These are phyloP conservation scores for Dyspetes luteomarginatus DNA, from an alignment of 2,888 invertebrate genomes.

Conservation along the genomic window DNA sequence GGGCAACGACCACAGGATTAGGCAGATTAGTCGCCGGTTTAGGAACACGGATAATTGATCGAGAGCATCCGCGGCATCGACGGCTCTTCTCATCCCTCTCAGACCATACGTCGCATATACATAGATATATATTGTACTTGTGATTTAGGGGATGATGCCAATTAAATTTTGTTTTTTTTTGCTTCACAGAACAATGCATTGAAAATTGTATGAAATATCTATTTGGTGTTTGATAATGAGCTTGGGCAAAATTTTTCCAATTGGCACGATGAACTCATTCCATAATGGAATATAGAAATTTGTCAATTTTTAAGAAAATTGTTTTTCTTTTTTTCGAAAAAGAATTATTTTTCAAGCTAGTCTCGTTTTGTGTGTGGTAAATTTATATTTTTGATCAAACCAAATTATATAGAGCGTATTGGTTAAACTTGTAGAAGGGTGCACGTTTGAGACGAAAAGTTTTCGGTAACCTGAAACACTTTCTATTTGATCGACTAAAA, in stretches of 20 bases:
- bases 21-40: slow-evolving; percentile 81
- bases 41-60: slow-evolving; percentile 79
- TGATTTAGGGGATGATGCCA: slow-evolving; percentile 31
- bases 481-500: slow-evolving; percentile 80
- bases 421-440: slow-evolving; percentile 14
- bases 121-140: slow-evolving; percentile 1
- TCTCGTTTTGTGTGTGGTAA: too few species aligned
- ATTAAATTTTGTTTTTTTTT: slow-evolving; percentile 40
- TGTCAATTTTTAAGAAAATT: too few species aligned
- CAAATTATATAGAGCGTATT: not conserved
- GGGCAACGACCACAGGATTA: slow-evolving; percentile 75
- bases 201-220: too few species aligned
- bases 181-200: slow-evolving; percentile 17
- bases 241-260: too few species aligned
- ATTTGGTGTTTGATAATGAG: too few species aligned
- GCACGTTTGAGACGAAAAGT: not conserved
- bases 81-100: slow-evolving; percentile 34
- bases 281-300: too few species aligned
- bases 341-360: too few species aligned
- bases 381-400: too few species aligned
- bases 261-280: too few species aligned
- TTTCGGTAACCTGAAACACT: slow-evolving; percentile 75
- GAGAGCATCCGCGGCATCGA: slow-evolving; percentile 64
- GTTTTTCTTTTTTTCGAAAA: too few species aligned
- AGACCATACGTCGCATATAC: not conserved